Conservation (phyloP, 2,113 vertebrate genomes). For the Neomonachus schauinslandi region DNA sequence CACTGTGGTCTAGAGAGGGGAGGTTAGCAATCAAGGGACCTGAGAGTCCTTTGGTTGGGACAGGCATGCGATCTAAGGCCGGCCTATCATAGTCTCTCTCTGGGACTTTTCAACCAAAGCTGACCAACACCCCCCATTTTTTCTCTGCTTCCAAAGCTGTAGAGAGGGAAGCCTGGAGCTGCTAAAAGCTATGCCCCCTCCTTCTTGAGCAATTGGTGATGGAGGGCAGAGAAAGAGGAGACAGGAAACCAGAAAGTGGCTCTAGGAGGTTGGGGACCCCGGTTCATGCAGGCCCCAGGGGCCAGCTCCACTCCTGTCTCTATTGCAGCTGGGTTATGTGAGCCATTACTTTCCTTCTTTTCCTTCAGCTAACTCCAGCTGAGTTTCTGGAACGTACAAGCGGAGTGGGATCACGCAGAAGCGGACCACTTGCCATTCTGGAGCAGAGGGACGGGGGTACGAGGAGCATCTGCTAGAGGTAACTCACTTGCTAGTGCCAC, state of each 20-base stretch:
- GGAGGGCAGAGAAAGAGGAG: neutral
- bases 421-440: neutral
- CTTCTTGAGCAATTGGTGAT: neutral
- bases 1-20: neutral
- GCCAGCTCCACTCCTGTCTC: no score
- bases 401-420: neutral
- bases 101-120: neutral
- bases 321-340: neutral
- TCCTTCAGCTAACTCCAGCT: neutral
- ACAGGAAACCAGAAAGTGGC: neutral
- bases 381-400: neutral
- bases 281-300: accelerated
- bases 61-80: neutral
- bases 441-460: neutral
- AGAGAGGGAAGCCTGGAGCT: neutral
- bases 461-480: neutral
- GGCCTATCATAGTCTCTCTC: neutral
- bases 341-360: neutral
- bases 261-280: neutral
- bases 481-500: accelerated
- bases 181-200: neutral
- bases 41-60: no score
- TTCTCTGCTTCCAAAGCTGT: neutral
- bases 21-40: neutral
- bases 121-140: neutral